phyloP scores from a whole-genome alignment of 1,140 invertebrate genomes.

The Acromyrmex charruanus region DNA sequence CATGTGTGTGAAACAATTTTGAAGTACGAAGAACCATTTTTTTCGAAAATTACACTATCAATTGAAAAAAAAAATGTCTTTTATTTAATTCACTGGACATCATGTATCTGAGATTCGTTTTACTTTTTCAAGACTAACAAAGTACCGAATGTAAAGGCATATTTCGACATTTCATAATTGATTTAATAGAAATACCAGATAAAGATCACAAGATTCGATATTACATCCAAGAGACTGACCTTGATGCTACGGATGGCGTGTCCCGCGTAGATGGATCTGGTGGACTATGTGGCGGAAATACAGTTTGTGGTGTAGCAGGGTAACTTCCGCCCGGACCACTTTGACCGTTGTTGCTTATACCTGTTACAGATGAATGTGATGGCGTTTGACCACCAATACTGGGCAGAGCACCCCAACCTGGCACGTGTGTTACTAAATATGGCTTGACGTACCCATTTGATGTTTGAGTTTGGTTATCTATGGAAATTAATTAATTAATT shows the following conservation, averaged over 20 bases:
- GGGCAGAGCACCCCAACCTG: conserved; percentile 88
- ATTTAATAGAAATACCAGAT: conserved; percentile 10
- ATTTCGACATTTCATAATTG: conserved; percentile 4
- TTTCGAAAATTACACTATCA: neutral
- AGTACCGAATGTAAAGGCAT: conserved; percentile 6
- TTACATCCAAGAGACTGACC: conserved; percentile 87
- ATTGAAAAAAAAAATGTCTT: neutral
- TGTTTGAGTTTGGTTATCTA: conserved; percentile 90
- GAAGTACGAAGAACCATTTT: neutral
- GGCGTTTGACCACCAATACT: conserved; percentile 83
- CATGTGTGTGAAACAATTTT: neutral
- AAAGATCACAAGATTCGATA: conserved; percentile 5
- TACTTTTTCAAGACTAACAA: conserved; percentile 18
- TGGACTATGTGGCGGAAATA: conserved; percentile 89
- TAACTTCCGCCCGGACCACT: conserved; percentile 86
- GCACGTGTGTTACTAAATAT: conserved; percentile 93
- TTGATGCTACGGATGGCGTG: conserved; percentile 90
- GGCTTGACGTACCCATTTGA: conserved; percentile 96
- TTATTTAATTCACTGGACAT: conserved; percentile 9
- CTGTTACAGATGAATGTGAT: conserved; percentile 83
- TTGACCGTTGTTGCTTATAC: conserved; percentile 78
- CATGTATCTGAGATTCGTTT: conserved; percentile 32
- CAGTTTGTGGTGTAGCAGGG: conserved; percentile 89
- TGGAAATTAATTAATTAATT: conserved; percentile 46
- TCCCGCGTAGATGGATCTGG: conserved; percentile 90